Conservation (phyloP, 2,888 invertebrate genomes). For the Idaea aversata region DNA sequence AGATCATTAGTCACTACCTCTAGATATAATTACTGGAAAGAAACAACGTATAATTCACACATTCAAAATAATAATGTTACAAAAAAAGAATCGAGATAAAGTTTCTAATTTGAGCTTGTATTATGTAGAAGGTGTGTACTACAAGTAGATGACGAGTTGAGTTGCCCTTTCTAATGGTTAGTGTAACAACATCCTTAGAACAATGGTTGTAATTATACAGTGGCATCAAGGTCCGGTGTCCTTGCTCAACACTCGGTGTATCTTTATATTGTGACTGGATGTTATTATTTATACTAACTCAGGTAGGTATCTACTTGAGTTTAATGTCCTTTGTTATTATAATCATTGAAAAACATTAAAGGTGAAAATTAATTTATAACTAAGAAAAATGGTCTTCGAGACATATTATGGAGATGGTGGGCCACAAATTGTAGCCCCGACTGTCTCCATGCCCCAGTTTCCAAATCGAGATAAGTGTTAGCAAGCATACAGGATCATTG, state of each 20-base stretch:
- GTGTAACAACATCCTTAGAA: constrained; percentile 36
- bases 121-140: constrained; percentile 23
- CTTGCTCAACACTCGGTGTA: constrained; percentile 32
- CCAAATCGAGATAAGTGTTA: too few relatives aligned
- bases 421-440: too few relatives aligned
- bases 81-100: not conserved
- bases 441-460: too few relatives aligned
- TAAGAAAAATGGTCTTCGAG: too few relatives aligned
- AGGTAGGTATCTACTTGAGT: not conserved
- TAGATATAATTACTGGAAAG: not conserved
- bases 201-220: constrained; percentile 48
- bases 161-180: constrained; percentile 32
- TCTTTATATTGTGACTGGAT: not conserved
- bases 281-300: not conserved
- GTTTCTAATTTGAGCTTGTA: constrained; percentile 11
- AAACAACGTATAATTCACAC: constrained; percentile 13
- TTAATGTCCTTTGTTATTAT: not conserved
- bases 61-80: constrained; percentile 1
- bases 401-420: too few relatives aligned
- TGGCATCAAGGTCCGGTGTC: constrained; percentile 42
- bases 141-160: constrained; percentile 13
- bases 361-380: too few relatives aligned
- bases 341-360: not conserved
- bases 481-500: too few relatives aligned
- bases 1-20: not conserved